Base-by-base conservation (phyloP, 2,113 vertebrate species). In the Stegostoma tigrinum region DNA sequence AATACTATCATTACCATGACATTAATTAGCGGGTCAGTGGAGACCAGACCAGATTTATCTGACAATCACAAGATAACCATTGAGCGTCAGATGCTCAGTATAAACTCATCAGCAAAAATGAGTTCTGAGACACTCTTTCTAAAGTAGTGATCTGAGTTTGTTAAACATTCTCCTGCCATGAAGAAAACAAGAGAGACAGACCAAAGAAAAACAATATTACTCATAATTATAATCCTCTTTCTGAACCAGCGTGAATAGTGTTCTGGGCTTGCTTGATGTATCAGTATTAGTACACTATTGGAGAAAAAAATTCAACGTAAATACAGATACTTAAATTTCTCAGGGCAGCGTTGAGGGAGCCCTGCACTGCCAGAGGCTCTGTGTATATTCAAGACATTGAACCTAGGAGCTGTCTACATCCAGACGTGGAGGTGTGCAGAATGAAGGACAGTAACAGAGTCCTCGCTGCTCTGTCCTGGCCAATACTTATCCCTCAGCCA, bases 101-200 rank as follows among this genome's bases (percentile, higher is more conserved):
- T 15, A 23, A 17, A 17, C 55, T 93, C 19, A 19, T 19, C 38
- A 8, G 10, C 14, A 23, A 61, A 66, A 93, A 19, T 23, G 15
- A 5, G 3, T 61, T 93, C 34, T 3, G n/a, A 23, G 89, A 66
- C 61, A 38, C 0, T n/a, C 89, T 24, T n/a, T 38, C 89, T 17
- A 66, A 38, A 23, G 61, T 55, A 93, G 89, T 38, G 8, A 38
- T 66, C 30, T 21, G n/a, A 10, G 61, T 34, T 93, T 61, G 66
- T 93, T 93, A 93, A 93, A 38, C 38, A 66, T 21, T 66, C 89
- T 66, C 89, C 34, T 38, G 61, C 61, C 89, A 66, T 34, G 66
- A 38, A 30, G 64, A 19, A 93, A 93, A 93, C 89, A 91, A n/a
- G 89, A 93, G 17, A 93, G 89, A 7, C 89, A 93, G 55, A 93